These are phyloP conservation scores for Heliconius sara DNA, from an alignment of 2,888 invertebrate species.

Conservation along the genomic window DNA sequence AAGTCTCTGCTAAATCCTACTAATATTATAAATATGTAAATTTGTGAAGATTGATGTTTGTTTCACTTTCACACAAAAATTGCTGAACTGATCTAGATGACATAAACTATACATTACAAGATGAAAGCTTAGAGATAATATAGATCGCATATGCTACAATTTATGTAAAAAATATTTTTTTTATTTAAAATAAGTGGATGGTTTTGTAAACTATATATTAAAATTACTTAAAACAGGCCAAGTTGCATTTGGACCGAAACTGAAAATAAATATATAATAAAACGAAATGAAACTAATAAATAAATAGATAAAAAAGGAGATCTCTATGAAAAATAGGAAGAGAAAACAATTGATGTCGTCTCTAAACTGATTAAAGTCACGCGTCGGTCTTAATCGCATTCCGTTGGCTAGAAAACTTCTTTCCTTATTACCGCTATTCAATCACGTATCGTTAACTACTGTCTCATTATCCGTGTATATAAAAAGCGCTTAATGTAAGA, in stretches of 20 bases:
- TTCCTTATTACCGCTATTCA: conserved; percentile 18
- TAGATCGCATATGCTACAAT: too few species aligned
- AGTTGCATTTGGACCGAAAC: too few species aligned
- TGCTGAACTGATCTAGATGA: too few species aligned
- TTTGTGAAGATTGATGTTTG: too few species aligned
- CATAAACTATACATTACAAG: too few species aligned
- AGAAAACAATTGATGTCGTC: background rate
- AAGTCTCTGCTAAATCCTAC: background rate
- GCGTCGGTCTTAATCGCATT: conserved; percentile 17
- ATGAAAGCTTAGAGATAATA: too few species aligned
- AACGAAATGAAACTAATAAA: background rate
- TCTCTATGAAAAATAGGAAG: background rate
- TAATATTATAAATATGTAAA: too few species aligned
- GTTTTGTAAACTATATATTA: too few species aligned
- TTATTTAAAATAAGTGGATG: too few species aligned
- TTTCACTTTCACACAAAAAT: too few species aligned
- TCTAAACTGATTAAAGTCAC: conserved; percentile 23
- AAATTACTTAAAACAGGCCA: too few species aligned
- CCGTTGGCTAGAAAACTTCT: conserved; percentile 4
- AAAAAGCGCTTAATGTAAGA: background rate
- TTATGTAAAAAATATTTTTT: too few species aligned
- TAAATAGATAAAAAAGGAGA: background rate
- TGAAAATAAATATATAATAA: background rate
- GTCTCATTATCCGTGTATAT: background rate
- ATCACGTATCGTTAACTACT: background rate